A percentile compares a stretch with the other conserved stretches of the same genome.
Conservation (phyloP, 2,113 vertebrate genomes). For the Procavia capensis region DNA sequence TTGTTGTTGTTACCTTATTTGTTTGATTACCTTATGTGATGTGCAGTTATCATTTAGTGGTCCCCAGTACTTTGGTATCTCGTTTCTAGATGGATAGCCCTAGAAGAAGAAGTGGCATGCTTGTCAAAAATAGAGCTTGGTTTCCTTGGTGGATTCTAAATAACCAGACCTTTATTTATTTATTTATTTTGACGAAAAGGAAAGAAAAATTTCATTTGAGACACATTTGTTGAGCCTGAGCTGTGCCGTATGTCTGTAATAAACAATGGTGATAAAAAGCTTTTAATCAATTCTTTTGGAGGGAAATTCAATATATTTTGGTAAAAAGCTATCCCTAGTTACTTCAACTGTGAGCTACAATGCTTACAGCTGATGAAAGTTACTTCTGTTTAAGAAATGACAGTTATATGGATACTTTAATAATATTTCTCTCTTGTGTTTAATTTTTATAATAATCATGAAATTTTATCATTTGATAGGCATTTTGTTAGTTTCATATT, state of each 20-base stretch:
- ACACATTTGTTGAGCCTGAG: background rate
- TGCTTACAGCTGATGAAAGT: background rate
- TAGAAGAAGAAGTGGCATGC: background rate
- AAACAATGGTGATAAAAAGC: background rate
- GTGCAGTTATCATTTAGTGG: background rate
- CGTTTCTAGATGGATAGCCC: background rate
- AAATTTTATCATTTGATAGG: background rate
- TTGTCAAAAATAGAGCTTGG: background rate
- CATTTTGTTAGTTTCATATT: background rate
- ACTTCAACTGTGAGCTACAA: background rate
- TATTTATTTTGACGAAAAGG: too few relatives aligned
- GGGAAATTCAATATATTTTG: background rate
- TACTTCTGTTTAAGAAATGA: slow-evolving; percentile 12
- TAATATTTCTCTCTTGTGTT: background rate
- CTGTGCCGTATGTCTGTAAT: background rate
- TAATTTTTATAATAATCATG: background rate
- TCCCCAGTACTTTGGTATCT: background rate
- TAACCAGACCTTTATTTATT: background rate
- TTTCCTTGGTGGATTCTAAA: background rate
- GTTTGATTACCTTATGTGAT: background rate
- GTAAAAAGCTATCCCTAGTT: background rate
- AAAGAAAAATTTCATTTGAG: background rate
- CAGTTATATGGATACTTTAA: background rate
- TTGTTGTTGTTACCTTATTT: background rate
- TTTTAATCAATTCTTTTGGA: background rate